Base-by-base conservation (phyloP, 2,113 vertebrate genomes). In the Muntiacus reevesi region DNA sequence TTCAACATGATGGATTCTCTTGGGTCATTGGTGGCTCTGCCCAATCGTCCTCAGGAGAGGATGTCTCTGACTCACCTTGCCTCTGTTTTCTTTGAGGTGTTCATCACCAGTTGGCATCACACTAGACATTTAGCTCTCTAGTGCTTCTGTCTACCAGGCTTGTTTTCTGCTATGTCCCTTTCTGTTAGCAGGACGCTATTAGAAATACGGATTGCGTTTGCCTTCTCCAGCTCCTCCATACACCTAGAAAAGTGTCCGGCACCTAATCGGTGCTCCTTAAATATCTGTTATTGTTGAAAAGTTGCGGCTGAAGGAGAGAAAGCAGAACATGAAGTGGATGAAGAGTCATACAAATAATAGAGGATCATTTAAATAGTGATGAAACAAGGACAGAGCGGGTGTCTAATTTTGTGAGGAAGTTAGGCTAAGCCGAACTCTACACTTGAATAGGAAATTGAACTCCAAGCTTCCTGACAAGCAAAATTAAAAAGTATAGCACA, bases 381-480 rank as follows among this genome's bases (percentile, higher is more conserved):
- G 33, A 40, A 79, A 40, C 11, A 64, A 71, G 30, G 52, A 79
- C 55, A 36, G 36, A 79, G 28, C 0, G 21, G 27, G 21, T 17
- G 3, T 28, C 40, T n/a, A 57, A 76, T 96, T 78, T 89, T 81
- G 62, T 47, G 45, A 92, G 64, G 17, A 97, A 95, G 78, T 78
- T 59, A 55, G 55, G 36, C 79, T 71, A 54, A 9, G 23, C 23
- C 74, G 89, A 94, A 27, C 40, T 92, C 52, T 93, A 28, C 23
- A 28, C n/a, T 78, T 71, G 54, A 93, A 40, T 88, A 93, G 11
- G 50, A 97, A 50, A 64, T 47, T 92, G 64, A 79, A 7, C 64
- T 52, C 62, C 54, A 86, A 91, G 50, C 47, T 57, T 64, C 50
- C n/a, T 67, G 83, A 78, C n/a, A 84, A 83, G 43, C 36, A 95